Conservation (phyloP, 1,140 invertebrate species). For the Venturia canescens region DNA sequence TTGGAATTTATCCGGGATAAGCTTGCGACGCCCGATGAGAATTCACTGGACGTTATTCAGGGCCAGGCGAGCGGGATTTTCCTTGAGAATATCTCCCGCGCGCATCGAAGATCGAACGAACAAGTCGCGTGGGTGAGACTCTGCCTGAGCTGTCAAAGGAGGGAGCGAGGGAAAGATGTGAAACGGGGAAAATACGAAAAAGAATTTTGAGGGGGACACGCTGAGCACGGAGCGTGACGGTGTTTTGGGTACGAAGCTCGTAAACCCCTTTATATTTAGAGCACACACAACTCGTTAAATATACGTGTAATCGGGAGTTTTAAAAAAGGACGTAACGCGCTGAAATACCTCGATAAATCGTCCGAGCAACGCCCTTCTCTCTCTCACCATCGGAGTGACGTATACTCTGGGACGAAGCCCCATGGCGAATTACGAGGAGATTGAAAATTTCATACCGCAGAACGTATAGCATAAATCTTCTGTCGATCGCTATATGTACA, state of each 20-base stretch:
- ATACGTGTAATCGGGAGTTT: too few species aligned
- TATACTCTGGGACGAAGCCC: constrained; percentile 1
- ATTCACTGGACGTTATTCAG: too few species aligned
- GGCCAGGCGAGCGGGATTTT: too few species aligned
- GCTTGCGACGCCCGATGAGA: too few species aligned
- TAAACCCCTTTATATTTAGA: background rate
- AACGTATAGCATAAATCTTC: constrained; percentile 43
- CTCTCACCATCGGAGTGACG: constrained; percentile 16
- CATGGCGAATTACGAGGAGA: constrained; percentile 17
- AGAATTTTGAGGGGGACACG: background rate
- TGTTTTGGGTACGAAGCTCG: background rate
- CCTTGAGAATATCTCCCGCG: too few species aligned
- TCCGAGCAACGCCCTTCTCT: background rate
- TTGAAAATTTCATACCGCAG: constrained; percentile 25
- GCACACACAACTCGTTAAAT: background rate
- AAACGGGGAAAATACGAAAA: background rate
- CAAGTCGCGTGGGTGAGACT: background rate
- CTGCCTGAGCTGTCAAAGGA: too few species aligned
- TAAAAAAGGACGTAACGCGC: too few species aligned
- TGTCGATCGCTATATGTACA: background rate
- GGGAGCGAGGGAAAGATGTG: too few species aligned
- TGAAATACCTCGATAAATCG: too few species aligned
- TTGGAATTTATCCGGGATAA: background rate
- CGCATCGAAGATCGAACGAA: background rate
- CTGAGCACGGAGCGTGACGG: background rate